Evolutionary conservation across 2,797 vertebrate species (phyloP).

Genomic region (Aselliscus stoliczkanus): DNA sequence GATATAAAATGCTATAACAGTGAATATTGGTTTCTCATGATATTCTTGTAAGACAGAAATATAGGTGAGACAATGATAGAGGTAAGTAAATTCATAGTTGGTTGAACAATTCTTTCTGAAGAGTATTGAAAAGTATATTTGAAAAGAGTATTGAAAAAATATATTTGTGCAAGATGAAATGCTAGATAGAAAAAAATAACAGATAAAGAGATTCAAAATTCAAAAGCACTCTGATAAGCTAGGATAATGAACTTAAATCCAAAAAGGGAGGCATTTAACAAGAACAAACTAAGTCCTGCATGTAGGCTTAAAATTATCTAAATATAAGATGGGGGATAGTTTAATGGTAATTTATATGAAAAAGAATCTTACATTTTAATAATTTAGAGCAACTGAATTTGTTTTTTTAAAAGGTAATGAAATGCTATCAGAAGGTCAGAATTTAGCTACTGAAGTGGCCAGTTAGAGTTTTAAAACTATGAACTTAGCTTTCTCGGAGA

Average conservation of each 20-base stretch:
- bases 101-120: neutral
- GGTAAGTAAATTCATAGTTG: neutral
- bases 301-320: constrained; percentile 19
- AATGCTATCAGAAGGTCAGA: neutral
- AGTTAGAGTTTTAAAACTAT: neutral
- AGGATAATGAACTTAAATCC: neutral
- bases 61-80: neutral
- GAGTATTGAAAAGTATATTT: neutral
- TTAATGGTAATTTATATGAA: neutral
- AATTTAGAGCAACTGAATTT: neutral
- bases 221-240: neutral
- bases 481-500: neutral
- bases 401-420: neutral
- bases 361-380: neutral
- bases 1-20: neutral
- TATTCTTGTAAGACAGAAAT: neutral
- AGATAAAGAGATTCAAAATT: neutral
- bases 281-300: neutral
- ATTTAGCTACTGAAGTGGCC: constrained; percentile 21
- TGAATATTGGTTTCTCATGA: neutral
- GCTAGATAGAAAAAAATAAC: neutral
- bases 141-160: neutral
- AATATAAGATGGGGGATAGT: neutral
- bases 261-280: neutral
- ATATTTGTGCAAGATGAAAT: neutral